Conservation (phyloP, 2,797 vertebrate genomes). For the Loriculus beryllinus region DNA sequence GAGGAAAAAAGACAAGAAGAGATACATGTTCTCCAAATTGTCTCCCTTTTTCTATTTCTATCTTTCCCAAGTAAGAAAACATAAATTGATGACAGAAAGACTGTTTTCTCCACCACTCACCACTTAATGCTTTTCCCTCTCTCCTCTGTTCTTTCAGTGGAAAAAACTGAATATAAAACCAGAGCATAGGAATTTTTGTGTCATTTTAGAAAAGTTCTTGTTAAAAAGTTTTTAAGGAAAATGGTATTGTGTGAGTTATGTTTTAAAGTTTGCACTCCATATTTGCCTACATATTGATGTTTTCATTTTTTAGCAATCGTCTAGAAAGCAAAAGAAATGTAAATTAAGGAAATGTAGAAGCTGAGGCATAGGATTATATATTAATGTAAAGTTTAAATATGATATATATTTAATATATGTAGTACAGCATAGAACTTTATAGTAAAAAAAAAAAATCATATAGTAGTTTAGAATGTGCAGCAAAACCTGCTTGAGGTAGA, state of each 20-base stretch:
- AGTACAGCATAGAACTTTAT: background rate
- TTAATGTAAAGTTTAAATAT: background rate
- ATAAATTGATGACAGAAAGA: background rate
- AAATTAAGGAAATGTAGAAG: background rate
- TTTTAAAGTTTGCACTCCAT: background rate
- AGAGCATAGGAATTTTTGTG: background rate
- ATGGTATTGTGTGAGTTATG: background rate
- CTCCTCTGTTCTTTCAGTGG: background rate
- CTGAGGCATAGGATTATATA: background rate
- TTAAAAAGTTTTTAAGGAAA: background rate
- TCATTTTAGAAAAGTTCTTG: background rate
- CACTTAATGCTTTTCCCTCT: background rate
- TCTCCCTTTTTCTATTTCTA: background rate
- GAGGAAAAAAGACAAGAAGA: background rate
- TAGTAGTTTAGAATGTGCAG: background rate
- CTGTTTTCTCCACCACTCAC: background rate
- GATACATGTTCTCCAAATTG: background rate
- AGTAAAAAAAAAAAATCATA: background rate
- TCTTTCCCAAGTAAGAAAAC: background rate
- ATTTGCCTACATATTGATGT: background rate
- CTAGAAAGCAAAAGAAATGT: background rate
- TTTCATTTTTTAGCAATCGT: background rate
- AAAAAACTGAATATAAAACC: background rate
- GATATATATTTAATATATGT: background rate
- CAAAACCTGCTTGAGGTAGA: background rate